Evolutionary conservation across 23 tunicate genomes (phyloP).

Genomic region (Ascidia mentula): DNA sequence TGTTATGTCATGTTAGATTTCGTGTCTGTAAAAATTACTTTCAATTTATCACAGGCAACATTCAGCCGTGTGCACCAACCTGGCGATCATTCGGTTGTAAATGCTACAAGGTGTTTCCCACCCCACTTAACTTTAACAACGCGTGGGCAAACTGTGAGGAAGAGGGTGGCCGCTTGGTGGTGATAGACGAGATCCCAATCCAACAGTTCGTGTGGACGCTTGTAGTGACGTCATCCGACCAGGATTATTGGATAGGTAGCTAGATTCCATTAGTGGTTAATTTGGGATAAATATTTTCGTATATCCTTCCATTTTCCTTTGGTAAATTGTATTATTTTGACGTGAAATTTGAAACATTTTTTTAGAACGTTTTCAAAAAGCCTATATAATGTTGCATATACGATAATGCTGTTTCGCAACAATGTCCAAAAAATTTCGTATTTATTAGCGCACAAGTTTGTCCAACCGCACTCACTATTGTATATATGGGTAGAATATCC

Average conservation of each 20-base stretch:
- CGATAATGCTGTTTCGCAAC: background rate
- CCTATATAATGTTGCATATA: background rate
- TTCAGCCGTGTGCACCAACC: conserved; percentile 13
- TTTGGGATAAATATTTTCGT: too few species aligned
- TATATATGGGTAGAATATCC: too few species aligned
- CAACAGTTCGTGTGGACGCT: conserved; percentile 32
- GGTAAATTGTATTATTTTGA: too few species aligned
- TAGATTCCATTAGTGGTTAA: too few species aligned
- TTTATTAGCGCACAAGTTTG: too few species aligned
- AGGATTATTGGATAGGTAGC: conserved; percentile 40
- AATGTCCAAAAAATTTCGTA: too few species aligned
- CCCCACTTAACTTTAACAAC: conserved; percentile 22
- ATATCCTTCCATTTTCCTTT: too few species aligned
- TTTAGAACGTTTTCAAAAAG: too few species aligned
- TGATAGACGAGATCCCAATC: conserved; percentile 16
- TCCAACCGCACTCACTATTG: too few species aligned
- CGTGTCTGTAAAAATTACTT: too few species aligned
- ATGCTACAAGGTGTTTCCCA: conserved; percentile 31
- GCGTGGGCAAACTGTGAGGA: conserved; percentile 26
- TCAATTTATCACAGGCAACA: background rate
- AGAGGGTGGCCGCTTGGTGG: conserved; percentile 38
- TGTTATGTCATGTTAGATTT: too few species aligned
- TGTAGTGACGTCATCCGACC: conserved; percentile 39
- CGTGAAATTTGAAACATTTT: too few species aligned
- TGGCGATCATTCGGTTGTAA: conserved; percentile 33